Conservation (phyloP, 2,888 invertebrate species). For the Leucania comma region DNA sequence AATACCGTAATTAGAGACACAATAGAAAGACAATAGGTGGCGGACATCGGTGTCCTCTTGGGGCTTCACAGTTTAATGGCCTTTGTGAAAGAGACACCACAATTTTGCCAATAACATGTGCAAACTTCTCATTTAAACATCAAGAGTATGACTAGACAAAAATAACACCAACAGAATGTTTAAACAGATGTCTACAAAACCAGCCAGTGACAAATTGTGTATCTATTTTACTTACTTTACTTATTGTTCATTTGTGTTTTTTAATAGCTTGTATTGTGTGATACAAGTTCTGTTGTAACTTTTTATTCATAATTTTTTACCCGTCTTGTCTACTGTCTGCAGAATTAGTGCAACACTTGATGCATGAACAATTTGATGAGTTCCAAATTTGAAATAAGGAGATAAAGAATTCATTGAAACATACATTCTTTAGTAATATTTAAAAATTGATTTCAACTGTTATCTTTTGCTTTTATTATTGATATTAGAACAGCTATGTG, state of each 20-base stretch:
- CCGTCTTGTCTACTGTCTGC: neutral
- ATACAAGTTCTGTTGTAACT: neutral
- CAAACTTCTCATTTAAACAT: neutral
- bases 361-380: neutral
- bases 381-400: neutral
- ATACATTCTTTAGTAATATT: neutral
- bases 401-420: neutral
- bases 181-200: constrained; percentile 16
- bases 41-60: too few relatives aligned
- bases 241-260: neutral
- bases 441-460: neutral
- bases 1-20: too few relatives aligned
- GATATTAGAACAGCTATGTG: neutral
- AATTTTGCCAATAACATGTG: too few relatives aligned
- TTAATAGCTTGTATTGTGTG: neutral
- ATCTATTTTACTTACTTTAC: neutral
- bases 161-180: constrained; percentile 1
- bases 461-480: neutral
- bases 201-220: too few relatives aligned
- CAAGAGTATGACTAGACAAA: neutral
- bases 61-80: too few relatives aligned
- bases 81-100: too few relatives aligned
- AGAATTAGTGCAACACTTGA: neutral
- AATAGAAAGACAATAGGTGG: too few relatives aligned
- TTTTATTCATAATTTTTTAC: neutral